These are phyloP conservation scores for Saxidomus purpurata DNA, from an alignment of 1,140 invertebrate genomes.

Conservation along the genomic window DNA sequence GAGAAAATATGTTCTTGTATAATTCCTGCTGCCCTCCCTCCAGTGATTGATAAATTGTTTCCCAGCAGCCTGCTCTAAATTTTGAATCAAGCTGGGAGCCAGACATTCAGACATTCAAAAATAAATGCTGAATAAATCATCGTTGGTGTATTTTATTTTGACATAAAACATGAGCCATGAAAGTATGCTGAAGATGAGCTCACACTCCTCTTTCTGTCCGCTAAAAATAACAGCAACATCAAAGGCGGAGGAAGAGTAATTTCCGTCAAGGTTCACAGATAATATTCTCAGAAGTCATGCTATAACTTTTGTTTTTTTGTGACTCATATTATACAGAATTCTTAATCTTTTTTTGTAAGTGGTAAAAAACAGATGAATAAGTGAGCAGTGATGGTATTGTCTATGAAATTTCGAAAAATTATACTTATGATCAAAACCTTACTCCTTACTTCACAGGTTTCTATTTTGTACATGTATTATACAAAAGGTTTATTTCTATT, in stretches of 20 bases:
- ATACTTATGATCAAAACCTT: too few relatives aligned
- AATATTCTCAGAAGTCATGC: neutral
- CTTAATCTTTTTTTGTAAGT: neutral
- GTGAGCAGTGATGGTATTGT: too few relatives aligned
- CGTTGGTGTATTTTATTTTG: neutral
- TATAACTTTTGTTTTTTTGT: neutral
- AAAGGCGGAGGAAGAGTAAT: conserved; percentile 32
- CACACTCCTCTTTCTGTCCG: neutral
- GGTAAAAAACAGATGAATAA: too few relatives aligned
- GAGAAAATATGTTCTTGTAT: too few relatives aligned
- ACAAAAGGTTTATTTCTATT: too few relatives aligned
- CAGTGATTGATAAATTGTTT: neutral
- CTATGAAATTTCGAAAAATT: too few relatives aligned
- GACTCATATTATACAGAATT: neutral
- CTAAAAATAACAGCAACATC: conserved; percentile 45
- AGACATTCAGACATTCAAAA: conserved; percentile 26
- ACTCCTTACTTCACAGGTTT: too few relatives aligned
- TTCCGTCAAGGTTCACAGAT: conserved; percentile 10
- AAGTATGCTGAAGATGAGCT: conserved; percentile 4
- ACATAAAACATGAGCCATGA: conserved; percentile 25
- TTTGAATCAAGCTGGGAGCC: neutral
- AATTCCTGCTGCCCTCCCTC: too few relatives aligned
- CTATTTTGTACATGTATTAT: too few relatives aligned
- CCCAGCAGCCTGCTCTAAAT: neutral
- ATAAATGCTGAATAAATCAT: neutral